Conservation (phyloP, 2,888 invertebrate species). For the Drosophila siamana region DNA sequence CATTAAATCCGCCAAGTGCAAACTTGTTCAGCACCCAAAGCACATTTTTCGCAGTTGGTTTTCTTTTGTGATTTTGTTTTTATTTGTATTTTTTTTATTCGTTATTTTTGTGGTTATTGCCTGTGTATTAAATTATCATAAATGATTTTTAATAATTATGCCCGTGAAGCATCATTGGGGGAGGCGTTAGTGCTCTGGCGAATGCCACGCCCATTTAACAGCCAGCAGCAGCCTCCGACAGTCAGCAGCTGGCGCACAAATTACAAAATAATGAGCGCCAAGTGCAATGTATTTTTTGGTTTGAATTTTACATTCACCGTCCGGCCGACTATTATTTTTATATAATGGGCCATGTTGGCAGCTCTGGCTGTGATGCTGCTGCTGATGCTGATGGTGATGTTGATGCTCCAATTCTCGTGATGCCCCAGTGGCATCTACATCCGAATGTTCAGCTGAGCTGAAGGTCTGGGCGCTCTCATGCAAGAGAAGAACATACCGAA, state of each 20-base stretch:
- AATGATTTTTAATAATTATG: slow-evolving; percentile 82
- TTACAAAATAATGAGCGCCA: slow-evolving; percentile 82
- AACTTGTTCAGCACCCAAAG: too few species aligned
- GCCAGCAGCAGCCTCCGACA: slow-evolving; percentile 17
- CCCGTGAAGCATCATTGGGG: slow-evolving; percentile 50
- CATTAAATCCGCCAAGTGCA: slow-evolving; percentile 5
- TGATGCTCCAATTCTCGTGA: too few species aligned
- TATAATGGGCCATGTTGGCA: slow-evolving; percentile 69
- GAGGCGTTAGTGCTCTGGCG: slow-evolving; percentile 29
- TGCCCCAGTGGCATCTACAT: slow-evolving; percentile 6
- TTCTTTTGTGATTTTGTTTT: too few species aligned
- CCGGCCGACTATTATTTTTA: slow-evolving; percentile 78
- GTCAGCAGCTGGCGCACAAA: slow-evolving; percentile 79
- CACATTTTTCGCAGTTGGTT: too few species aligned
- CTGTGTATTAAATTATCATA: slow-evolving; percentile 82
- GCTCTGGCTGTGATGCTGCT: too few species aligned
- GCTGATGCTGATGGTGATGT: too few species aligned
- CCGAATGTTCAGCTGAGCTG: slow-evolving; percentile 17
- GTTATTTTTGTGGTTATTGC: slow-evolving; percentile 73
- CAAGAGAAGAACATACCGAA: too few species aligned
- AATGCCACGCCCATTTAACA: slow-evolving; percentile 35
- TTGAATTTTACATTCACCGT: slow-evolving; percentile 72
- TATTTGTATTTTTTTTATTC: slow-evolving; percentile 16
- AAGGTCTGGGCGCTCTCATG: too few species aligned
- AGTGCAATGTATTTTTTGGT: slow-evolving; percentile 74